phyloP scores from a whole-genome alignment of 2,113 vertebrate genomes.

The Oryzias javanicus region DNA sequence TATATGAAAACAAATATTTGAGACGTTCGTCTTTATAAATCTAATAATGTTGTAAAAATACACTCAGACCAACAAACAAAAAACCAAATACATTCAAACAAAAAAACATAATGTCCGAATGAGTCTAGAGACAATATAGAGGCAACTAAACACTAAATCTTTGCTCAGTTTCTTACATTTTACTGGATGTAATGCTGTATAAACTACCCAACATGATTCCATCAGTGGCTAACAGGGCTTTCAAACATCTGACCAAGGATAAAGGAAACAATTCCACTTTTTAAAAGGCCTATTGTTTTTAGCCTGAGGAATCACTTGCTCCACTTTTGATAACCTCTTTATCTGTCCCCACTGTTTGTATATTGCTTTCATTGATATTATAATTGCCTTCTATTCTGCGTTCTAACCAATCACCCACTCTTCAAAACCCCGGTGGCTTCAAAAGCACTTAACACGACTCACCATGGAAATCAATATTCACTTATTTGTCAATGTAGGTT shows the following conservation, averaged over 20 bases:
- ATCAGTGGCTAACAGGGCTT: constrained; percentile 39
- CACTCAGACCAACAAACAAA: no score
- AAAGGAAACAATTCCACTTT: constrained; percentile 69
- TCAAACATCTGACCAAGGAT: constrained; percentile 57
- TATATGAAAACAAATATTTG: no score
- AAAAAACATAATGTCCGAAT: no score
- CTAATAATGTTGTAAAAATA: no score
- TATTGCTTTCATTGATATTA: constrained; percentile 61
- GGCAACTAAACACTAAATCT: no score
- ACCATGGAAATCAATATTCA: constrained; percentile 35
- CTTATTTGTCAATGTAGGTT: constrained; percentile 42
- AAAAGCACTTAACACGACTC: constrained; percentile 50
- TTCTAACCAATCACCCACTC: constrained; percentile 54
- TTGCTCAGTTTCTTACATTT: no score
- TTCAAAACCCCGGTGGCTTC: constrained; percentile 35
- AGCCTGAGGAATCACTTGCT: constrained; percentile 68
- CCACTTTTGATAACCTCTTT: constrained; percentile 68
- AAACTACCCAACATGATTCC: constrained; percentile 32
- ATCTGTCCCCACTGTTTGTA: constrained; percentile 51
- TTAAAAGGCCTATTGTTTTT: constrained; percentile 57
- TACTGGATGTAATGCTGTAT: no score
- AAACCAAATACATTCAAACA: no score
- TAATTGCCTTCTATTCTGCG: constrained; percentile 66
- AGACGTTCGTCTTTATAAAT: no score
- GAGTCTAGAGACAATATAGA: no score